Base-by-base conservation (phyloP, 2,888 invertebrate genomes). In the Tachina fera region DNA sequence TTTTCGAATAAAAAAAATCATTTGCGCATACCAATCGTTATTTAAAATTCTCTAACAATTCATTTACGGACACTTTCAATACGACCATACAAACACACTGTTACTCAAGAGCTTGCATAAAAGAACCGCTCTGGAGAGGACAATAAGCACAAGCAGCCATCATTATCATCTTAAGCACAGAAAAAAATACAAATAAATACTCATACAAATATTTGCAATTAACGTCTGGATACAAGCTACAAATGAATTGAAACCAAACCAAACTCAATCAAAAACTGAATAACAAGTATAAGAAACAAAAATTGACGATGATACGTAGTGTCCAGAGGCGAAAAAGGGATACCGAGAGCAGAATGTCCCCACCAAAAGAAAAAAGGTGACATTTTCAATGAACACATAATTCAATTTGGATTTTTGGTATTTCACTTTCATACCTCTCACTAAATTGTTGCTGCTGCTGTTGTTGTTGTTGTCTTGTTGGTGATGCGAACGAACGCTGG, bases 41-140 rank as follows among this genome's bases (percentile, higher is more conserved):
- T 88, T 88, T 87, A 88, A 88, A 88, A 87, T 88, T 82, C 87
- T 87, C 87, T 87, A 88, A 87, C 87, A 88, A 87, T 88, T 87
- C 88, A 87, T 87, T 88, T 87, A 67, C 81, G 83, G 85, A 80
- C 84, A 83, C 83, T 78, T 83, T 74, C 67, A 83, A 72, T 60
- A 63, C 63, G 68, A 49, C 49, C 60, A 74, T 41, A 58, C 68
- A 77, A 67, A 51, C 43, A 16, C 14, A 60, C 60, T 19, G 10
- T 49, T 53, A 4, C 39, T 49, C n/a, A 47, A 49, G 53, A 65
- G 60, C 56, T 45, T 72, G 8, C 68, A 61, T 51, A 68, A 82
- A 82, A 74, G 75, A 76, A 72, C 81, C 84, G 77, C 83, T 84
- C 60, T 61, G 31, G 67, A 72, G 79, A 71, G 61, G 81, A 56